These are phyloP conservation scores for Acromyrmex echinatior DNA, from an alignment of 1,140 invertebrate genomes.

Conservation along the genomic window DNA sequence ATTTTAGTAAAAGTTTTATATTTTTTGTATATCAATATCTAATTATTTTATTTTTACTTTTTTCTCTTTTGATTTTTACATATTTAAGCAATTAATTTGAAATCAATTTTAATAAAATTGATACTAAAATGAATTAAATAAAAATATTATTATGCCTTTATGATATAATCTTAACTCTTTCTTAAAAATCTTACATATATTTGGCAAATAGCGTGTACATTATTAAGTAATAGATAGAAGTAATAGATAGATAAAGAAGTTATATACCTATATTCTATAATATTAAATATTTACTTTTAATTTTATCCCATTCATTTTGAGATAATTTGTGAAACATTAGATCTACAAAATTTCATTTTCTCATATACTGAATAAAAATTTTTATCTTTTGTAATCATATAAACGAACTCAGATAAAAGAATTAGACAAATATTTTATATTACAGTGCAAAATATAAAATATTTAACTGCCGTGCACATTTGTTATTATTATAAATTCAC, in stretches of 20 bases:
- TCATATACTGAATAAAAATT: neutral
- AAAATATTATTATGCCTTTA: neutral
- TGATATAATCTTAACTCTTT: neutral
- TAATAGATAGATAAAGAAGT: neutral
- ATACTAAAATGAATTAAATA: neutral
- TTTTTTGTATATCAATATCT: neutral
- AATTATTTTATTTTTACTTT: constrained; percentile 5
- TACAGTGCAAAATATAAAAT: neutral
- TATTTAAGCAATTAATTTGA: neutral
- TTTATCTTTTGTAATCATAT: neutral
- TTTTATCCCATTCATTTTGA: neutral
- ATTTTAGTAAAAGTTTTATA: too few species aligned
- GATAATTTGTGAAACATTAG: neutral
- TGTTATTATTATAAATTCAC: constrained; percentile 6
- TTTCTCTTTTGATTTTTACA: neutral
- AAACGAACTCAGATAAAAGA: neutral
- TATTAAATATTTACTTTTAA: neutral
- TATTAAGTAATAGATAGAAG: neutral
- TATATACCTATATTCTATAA: neutral
- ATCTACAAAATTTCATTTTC: neutral
- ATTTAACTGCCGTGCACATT: neutral
- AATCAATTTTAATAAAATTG: neutral
- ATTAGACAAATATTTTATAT: neutral
- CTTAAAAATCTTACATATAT: neutral
- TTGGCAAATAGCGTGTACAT: neutral